phyloP scores from a whole-genome alignment of 37 sponge, comb jelly and placozoan species.

The Theonella swinhoei region DNA sequence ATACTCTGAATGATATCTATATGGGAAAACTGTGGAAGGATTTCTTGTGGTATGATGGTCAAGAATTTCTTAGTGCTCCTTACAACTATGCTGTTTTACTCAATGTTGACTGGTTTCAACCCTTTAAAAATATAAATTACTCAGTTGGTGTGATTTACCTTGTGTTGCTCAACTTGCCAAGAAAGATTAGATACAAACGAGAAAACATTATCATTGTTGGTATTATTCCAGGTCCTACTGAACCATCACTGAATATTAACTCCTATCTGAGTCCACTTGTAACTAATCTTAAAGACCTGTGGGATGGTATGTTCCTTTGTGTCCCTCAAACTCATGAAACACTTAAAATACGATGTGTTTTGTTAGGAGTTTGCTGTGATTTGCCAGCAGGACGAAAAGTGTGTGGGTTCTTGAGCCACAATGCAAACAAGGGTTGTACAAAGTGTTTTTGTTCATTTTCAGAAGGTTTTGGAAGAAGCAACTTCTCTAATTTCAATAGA shows the following conservation, averaged over 20 bases:
- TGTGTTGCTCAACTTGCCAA: conserved; percentile 11
- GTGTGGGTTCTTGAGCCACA: conserved; percentile 32
- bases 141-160: conserved; percentile 33
- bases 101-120: conserved; percentile 42
- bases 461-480: not conserved
- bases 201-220: conserved; percentile 32
- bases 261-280: not conserved
- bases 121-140: conserved; percentile 14
- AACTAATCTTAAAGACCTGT: not conserved
- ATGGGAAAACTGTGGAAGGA: conserved; percentile 2
- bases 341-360: conserved; percentile 8
- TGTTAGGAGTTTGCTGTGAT: conserved; percentile 26
- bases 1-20: not conserved
- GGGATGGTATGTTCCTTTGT: not conserved
- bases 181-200: conserved; percentile 2
- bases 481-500: conserved; percentile 37
- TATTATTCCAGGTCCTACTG: conserved; percentile 28
- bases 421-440: conserved; percentile 31
- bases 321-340: not conserved
- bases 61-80: not conserved
- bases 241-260: conserved; percentile 12
- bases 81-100: not conserved
- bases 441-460: conserved; percentile 31
- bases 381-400: conserved; percentile 40
- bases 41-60: not conserved